Evolutionary conservation across 2,113 vertebrate genomes (phyloP), one percentile per base, ranked within the genome.

Genomic region (Stomatorhinus ivindoensis): DNA sequence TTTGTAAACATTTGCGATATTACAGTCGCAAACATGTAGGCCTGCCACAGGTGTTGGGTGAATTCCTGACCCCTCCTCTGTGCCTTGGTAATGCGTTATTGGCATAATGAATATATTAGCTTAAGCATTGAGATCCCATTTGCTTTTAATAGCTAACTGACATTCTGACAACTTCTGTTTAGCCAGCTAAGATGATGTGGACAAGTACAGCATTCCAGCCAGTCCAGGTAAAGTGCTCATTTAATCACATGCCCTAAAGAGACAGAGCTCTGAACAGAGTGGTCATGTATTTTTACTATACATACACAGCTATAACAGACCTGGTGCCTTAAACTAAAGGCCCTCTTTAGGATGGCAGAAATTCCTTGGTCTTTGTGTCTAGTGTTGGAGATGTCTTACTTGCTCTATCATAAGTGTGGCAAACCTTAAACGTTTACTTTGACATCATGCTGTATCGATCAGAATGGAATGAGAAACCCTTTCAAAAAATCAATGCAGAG

Each of bases 401-500:
- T 65, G n/a, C 58, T 65, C n/a, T n/a, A 9, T n/a, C 24, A 61
- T 61, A 61, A 61, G 7, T 61, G 58, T 61, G 7, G 27, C 11
- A 35, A 31, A 31, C 69, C 31, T 35, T 73, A 73, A 73, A 88
- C 46, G 87, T 55, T 21, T 17, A 1, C 35, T 27, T 53, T 76
- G 50, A 46, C 4, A 76, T 31, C 88, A 50, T 80, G 88, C 35
- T 7, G 17, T 82, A 89, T 89, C 21, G 50, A 89, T 83, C 47
- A 42, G 69, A 73, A 35, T 73, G 69, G 11, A 73, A 73, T 17
- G 76, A 53, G 88, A 89, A 55, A 83, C 15, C 31, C 69, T 73
- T 73, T 27, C 27, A 31, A 51, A 89, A 83, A 82, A 82, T 83
- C 46, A 82, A 89, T 84, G 73, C 19, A 39, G 88, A 27, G 73